phyloP scores from a whole-genome alignment of 2,888 invertebrate genomes.

The Cephus pygmeus region DNA sequence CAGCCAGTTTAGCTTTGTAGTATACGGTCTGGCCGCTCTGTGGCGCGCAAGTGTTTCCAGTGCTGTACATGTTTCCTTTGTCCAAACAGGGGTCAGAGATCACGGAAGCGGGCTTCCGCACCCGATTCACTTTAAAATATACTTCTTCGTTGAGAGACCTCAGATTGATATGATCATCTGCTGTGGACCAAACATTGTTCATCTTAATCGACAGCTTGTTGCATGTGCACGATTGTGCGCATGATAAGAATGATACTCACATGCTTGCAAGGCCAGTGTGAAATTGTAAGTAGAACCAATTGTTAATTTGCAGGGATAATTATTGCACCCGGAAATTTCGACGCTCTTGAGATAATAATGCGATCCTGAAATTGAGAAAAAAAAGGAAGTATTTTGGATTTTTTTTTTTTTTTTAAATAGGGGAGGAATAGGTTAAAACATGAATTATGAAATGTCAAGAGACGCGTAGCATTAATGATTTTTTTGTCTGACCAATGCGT shows the following conservation, averaged over 20 bases:
- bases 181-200: not conserved
- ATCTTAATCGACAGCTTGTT: not conserved
- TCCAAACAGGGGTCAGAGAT: slow-evolving; percentile 10
- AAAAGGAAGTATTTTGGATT: not conserved
- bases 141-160: slow-evolving; percentile 1
- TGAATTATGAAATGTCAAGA: not conserved
- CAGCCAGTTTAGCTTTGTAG: slow-evolving; percentile 1
- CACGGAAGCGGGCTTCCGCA: not conserved
- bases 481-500: not conserved
- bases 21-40: not conserved
- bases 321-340: slow-evolving; percentile 3
- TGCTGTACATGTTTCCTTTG: not conserved
- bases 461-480: not conserved
- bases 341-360: slow-evolving; percentile 7
- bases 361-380: slow-evolving; percentile 4
- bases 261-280: not conserved
- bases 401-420: not conserved
- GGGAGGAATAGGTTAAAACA: not conserved
- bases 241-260: not conserved
- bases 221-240: not conserved
- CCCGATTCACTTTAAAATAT: slow-evolving; percentile 3
- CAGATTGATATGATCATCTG: not conserved
- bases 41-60: not conserved
- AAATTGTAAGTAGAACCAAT: slow-evolving; percentile 14
- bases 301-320: slow-evolving; percentile 5